A percentile compares a stretch with the other conserved stretches of the same genome.
phyloP scores from a whole-genome alignment of 2,888 invertebrate species.

The Melanostoma scalare region DNA sequence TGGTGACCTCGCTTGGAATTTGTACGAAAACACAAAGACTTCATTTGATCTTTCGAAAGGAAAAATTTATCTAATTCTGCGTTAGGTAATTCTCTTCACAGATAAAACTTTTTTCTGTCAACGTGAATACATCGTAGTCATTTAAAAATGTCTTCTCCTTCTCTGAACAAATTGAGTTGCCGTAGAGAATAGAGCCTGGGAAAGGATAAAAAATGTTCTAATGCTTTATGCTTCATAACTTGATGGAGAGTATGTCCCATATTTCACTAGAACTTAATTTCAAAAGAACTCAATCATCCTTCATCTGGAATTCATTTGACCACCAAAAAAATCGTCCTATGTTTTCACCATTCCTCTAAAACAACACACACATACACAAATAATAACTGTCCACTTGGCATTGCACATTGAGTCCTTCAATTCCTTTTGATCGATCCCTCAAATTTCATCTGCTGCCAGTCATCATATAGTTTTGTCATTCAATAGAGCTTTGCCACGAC shows the following conservation, averaged over 20 bases:
- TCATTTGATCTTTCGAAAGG: too few species aligned
- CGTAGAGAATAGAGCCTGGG: too few species aligned
- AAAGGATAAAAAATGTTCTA: too few species aligned
- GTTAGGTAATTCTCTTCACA: neutral
- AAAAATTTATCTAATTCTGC: too few species aligned
- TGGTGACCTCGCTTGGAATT: neutral
- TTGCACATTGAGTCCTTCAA: slow-evolving; percentile 42
- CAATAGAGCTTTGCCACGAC: slow-evolving; percentile 53
- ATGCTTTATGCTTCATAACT: too few species aligned
- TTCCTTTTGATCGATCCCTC: slow-evolving; percentile 68
- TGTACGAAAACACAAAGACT: too few species aligned
- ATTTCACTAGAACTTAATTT: neutral
- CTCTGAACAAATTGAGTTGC: too few species aligned
- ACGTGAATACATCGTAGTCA: too few species aligned
- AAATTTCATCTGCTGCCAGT: slow-evolving; percentile 71
- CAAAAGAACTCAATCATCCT: slow-evolving; percentile 31
- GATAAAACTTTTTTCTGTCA: neutral
- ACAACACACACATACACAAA: slow-evolving; percentile 23
- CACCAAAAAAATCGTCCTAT: slow-evolving; percentile 30
- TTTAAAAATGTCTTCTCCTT: too few species aligned
- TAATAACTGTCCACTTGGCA: slow-evolving; percentile 1
- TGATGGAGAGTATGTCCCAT: neutral
- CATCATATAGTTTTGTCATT: slow-evolving; percentile 67
- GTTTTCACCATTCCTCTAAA: slow-evolving; percentile 36
- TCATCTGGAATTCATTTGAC: slow-evolving; percentile 48